These are phyloP conservation scores for Macrotis lagotis DNA, from an alignment of 2,113 vertebrate genomes.

Conservation along the genomic window DNA sequence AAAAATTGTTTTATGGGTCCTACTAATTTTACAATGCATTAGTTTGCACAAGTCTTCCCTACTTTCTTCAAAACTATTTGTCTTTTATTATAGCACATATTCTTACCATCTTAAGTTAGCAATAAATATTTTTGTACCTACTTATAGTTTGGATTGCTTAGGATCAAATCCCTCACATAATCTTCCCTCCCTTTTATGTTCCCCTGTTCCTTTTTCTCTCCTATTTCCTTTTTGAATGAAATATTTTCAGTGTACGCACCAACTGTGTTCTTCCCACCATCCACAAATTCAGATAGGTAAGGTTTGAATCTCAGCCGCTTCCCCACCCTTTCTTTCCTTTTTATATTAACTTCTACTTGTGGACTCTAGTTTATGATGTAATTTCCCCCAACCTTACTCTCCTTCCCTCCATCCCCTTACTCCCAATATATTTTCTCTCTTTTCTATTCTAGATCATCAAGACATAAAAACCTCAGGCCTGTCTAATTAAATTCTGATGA, in stretches of 20 bases:
- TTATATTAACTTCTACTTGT: background rate
- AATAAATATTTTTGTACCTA: background rate
- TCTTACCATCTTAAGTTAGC: background rate
- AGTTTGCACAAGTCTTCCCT: background rate
- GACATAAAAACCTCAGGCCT: background rate
- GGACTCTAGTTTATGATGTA: background rate
- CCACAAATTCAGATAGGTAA: background rate
- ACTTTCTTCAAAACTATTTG: background rate
- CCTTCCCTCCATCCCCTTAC: background rate
- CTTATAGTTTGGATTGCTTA: background rate
- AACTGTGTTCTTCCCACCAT: background rate
- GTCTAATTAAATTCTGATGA: background rate
- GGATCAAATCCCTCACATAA: background rate
- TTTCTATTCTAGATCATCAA: background rate
- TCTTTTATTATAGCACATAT: background rate
- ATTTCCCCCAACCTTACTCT: background rate
- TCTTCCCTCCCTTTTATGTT: background rate
- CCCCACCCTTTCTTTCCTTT: background rate
- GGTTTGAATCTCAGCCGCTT: background rate
- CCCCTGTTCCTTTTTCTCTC: background rate
- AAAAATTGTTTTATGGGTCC: background rate
- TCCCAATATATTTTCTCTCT: background rate
- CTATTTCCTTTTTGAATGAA: background rate
- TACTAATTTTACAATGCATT: background rate
- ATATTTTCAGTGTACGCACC: background rate